Percentiles rank a stretch among this genome's conserved stretches.
Evolutionary conservation across 2,888 invertebrate genomes (phyloP).

Genomic region (Oscheius sp.): DNA sequence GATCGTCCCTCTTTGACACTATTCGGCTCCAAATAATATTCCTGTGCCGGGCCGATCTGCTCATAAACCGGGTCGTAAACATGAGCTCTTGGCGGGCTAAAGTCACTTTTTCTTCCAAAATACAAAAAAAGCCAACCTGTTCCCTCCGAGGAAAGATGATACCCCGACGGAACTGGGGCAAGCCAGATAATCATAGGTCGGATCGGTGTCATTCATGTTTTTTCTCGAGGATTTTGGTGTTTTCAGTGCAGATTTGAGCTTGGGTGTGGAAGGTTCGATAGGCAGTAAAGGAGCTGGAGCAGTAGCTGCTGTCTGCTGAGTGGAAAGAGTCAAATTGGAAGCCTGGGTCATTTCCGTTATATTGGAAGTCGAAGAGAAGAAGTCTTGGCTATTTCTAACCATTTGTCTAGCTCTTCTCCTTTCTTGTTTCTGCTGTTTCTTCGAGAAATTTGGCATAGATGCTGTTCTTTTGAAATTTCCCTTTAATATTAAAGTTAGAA

Average conservation of each 20-base stretch:
- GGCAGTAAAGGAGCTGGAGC: conserved; percentile 37
- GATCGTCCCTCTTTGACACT: conserved; percentile 21
- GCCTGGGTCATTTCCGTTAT: conserved; percentile 45
- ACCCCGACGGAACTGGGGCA: conserved; percentile 45
- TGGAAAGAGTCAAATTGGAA: conserved; percentile 40
- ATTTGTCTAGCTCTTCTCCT: conserved; percentile 28
- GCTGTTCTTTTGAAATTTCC: conserved; percentile 62
- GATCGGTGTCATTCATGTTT: conserved; percentile 15
- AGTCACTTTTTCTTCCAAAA: not conserved
- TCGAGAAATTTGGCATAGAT: conserved; percentile 65
- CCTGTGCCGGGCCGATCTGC: conserved; percentile 40
- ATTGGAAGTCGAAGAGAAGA: conserved; percentile 49
- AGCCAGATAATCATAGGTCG: conserved; percentile 50
- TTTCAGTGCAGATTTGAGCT: conserved; percentile 52
- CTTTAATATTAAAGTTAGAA: conserved; percentile 5
- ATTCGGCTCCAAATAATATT: conserved; percentile 52
- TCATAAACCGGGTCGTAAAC: conserved; percentile 55
- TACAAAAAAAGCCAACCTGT: conserved; percentile 2
- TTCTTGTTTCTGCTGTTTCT: conserved; percentile 36
- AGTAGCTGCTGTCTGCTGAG: conserved; percentile 33
- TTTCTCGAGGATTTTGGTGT: conserved; percentile 28
- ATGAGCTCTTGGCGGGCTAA: conserved; percentile 33
- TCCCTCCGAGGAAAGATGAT: conserved; percentile 41
- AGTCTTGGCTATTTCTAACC: conserved; percentile 32
- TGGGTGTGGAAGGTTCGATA: conserved; percentile 28